Base-by-base conservation (phyloP, 2,113 vertebrate genomes). In the Barbus barbus region DNA sequence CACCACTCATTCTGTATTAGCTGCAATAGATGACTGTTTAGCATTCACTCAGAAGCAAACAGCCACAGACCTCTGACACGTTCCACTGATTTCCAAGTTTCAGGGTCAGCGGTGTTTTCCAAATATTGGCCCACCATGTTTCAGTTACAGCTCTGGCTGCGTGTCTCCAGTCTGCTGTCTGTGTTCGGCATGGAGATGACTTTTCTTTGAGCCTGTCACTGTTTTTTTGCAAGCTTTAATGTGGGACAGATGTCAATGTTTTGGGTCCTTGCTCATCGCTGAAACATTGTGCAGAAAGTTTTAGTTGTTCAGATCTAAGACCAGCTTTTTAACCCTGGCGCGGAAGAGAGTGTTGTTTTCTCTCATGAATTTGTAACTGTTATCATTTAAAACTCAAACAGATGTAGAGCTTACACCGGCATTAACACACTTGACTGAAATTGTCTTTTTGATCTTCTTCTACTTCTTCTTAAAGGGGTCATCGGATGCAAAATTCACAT, bases 221-320 rank as follows among this genome's bases (percentile, higher is more conserved):
- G 74, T 14, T 63, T 58, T n/a, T 82, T 65, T 67, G n/a, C 78
- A 58, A 16, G 33, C 31, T 44, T 71, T 82, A 85, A 72, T 82
- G 74, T 51, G 78, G 20, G 83, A 46, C 83, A 85, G 79, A 85
- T 87, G 86, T 79, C 83, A 85, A 58, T 83, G 86, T 83, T 87
- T 85, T 78, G 74, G 72, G 36, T 71, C 16, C 16, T 84, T 51
- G 71, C 41, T n/a, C 38, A 18, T 22, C 26, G 48, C n/a, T 8
- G 41, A 77, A 60, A 78, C 72, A 71, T 87, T 63, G n/a, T 44
- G 6, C 58, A 60, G 22, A 56, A 38, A 60, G 20, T 20, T 78
- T 41, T 44, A 26, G 77, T 44, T 44, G 12, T 44, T 77, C 11
- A 36, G 67, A 22, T 71, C 33, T n/a, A 38, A 77, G 51, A 56